Evolutionary conservation across 1,140 invertebrate genomes (phyloP), one percentile per base, ranked within the genome.

Genomic region (Piezodorus guildinii): DNA sequence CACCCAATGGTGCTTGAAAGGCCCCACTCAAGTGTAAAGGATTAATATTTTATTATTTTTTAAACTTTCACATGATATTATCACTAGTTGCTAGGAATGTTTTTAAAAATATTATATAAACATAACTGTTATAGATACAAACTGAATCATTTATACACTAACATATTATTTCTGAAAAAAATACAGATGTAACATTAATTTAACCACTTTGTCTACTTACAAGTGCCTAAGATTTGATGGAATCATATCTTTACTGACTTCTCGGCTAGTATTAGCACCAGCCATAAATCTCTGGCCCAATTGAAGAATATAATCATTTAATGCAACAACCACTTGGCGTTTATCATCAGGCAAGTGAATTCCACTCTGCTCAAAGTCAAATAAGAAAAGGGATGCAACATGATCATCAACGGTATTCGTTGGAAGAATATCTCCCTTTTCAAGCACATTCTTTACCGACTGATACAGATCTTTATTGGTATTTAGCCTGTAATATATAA

Each of bases 341-440:
- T 87, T 80, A 4, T 78, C 73, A 68, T 94, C 87, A n/a, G 85
- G 80, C 60, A 98, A 77, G 75, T 98, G 94, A 68, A 98, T 98
- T 9, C 94, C 95, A 77, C 88, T 88, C 75, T 96, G 93, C 74
- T 98, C 94, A 78, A 98, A 98, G 74, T 98, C 95, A 76, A 94
- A 92, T 39, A 96, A 75, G 77, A 98, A 98, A 61, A 98, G 74
- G 70, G 87, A 80, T 1, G 86, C 85, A 3, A 98, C 87, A 75
- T 96, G 87, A 54, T 85, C 73, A 73, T 98, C 95, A 2, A 90
- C 82, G 0, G 81, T 80, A 60, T 81, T 84, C 9, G 83, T 88
- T 45, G 79, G 73, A 17, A 82, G 17, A 39, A 79, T 74, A 72
- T 96, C 93, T 14, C 87, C 88, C 19, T 82, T 74, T 58, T 81